A percentile compares a stretch with the other conserved stretches of the same genome.
Evolutionary conservation across 2,113 vertebrate genomes (phyloP).

Genomic region (Oreochromis niloticus): DNA sequence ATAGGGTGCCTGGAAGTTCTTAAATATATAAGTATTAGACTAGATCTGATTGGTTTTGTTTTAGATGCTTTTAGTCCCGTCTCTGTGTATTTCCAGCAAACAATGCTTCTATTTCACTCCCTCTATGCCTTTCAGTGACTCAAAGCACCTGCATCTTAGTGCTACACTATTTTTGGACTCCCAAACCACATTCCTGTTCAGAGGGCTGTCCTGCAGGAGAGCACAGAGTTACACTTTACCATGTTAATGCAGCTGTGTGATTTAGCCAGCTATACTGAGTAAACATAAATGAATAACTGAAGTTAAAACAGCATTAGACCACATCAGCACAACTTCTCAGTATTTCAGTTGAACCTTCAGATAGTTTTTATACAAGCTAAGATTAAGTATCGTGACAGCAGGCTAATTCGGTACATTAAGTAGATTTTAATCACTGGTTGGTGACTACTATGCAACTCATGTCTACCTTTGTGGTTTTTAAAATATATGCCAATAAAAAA

Average conservation of each 20-base stretch:
- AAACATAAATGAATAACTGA: not conserved
- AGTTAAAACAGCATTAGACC: not conserved
- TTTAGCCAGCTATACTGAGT: not conserved
- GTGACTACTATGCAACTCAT: not conserved
- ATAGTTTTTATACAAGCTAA: not conserved
- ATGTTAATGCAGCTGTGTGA: not conserved
- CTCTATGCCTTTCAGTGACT: not conserved
- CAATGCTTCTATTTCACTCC: not conserved
- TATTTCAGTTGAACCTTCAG: not conserved
- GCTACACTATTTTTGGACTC: not conserved
- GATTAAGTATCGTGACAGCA: accelerated
- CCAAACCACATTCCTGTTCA: not conserved
- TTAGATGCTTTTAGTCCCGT: not conserved
- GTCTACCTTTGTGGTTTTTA: not conserved
- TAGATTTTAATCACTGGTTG: not conserved
- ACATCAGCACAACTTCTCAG: not conserved
- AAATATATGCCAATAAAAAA: not conserved
- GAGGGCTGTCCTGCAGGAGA: not conserved
- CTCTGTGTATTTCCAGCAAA: not conserved
- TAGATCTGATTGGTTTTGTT: accelerated
- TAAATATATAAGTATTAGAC: not conserved
- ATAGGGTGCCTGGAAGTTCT: not conserved
- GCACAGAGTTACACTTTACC: accelerated
- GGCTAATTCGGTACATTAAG: not conserved
- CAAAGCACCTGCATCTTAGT: not conserved